Evolutionary conservation across 2,113 vertebrate species (phyloP).

Genomic region (Helogale parvula): DNA sequence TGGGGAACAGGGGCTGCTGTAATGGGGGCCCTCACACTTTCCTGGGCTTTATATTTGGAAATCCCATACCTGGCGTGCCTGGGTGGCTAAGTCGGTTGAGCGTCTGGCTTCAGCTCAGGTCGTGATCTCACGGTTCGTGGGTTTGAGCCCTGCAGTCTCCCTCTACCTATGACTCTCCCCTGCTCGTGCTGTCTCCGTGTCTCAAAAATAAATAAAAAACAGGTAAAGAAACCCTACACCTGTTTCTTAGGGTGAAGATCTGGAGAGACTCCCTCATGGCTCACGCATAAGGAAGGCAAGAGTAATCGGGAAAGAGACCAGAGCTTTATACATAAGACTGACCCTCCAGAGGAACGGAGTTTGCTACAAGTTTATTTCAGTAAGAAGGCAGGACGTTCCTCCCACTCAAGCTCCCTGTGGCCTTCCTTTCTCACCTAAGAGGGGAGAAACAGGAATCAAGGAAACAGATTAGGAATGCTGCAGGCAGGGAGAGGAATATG

Average conservation of each 20-base stretch:
- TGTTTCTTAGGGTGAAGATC: neutral
- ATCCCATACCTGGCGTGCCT: too few relatives aligned
- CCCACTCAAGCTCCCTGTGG: neutral
- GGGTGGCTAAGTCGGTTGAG: too few relatives aligned
- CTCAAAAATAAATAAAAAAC: too few relatives aligned
- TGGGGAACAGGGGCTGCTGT: neutral
- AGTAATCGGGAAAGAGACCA: neutral
- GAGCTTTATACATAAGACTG: neutral
- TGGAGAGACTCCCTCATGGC: neutral
- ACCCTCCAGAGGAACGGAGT: neutral
- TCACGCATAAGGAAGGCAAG: neutral
- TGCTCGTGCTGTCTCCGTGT: too few relatives aligned
- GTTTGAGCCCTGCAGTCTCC: too few relatives aligned
- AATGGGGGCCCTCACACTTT: neutral
- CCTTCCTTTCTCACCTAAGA: neutral
- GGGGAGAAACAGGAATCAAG: neutral
- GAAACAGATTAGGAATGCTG: neutral
- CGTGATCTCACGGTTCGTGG: too few relatives aligned
- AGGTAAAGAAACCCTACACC: too few relatives aligned
- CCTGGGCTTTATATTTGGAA: neutral
- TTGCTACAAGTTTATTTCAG: neutral
- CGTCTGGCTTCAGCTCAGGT: too few relatives aligned
- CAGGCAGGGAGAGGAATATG: neutral
- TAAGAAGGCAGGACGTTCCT: neutral
- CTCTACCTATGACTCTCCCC: too few relatives aligned